phyloP scores from a whole-genome alignment of 2,113 vertebrate species.

The Pampusana beccarii region DNA sequence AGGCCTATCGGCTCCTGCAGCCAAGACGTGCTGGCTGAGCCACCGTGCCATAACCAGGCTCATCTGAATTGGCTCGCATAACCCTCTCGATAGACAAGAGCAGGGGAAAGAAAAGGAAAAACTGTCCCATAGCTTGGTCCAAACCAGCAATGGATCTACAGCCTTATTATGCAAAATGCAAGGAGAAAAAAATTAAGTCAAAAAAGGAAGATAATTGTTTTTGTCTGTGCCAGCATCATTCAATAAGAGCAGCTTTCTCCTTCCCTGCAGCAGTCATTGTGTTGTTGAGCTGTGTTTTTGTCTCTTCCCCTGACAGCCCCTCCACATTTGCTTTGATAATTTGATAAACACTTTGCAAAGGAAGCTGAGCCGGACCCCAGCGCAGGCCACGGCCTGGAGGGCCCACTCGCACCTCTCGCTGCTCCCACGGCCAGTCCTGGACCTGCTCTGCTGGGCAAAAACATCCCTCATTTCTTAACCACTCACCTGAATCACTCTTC shows the following conservation, averaged over 20 bases:
- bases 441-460: background rate
- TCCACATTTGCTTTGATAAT: background rate
- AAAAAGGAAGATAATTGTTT: background rate
- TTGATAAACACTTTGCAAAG: background rate
- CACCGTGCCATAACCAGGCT: background rate
- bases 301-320: background rate
- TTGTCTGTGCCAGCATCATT: conserved; percentile 28
- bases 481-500: background rate
- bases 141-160: background rate
- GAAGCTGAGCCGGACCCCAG: background rate
- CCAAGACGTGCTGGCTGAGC: background rate
- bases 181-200: conserved; percentile 17
- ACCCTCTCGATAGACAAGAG: background rate
- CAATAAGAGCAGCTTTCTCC: background rate
- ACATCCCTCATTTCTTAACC: background rate
- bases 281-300: background rate
- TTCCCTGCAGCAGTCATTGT: conserved; percentile 1
- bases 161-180: background rate
- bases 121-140: background rate
- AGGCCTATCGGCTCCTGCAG: background rate
- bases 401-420: background rate
- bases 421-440: background rate
- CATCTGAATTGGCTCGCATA: background rate
- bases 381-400: background rate
- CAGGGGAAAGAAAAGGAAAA: background rate